Conservation (phyloP, 2,888 invertebrate genomes). For the Caenorhabditis sinica region DNA sequence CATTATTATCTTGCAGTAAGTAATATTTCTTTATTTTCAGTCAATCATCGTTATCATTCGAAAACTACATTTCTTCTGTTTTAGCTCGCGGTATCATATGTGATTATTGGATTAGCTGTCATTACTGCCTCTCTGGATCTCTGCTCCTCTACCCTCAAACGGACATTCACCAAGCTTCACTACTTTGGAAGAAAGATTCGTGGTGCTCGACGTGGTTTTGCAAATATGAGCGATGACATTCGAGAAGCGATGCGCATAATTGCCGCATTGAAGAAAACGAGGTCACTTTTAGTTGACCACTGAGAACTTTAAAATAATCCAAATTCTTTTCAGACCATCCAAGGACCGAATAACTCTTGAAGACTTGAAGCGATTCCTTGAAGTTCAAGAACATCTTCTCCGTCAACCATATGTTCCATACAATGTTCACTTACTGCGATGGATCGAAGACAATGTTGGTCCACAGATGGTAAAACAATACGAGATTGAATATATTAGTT, state of each 20-base stretch:
- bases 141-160: conserved; percentile 83
- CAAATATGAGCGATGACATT: conserved; percentile 83
- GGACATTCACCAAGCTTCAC: conserved; percentile 83
- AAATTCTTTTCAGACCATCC: conserved; percentile 73
- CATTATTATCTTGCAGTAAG: conserved; percentile 78
- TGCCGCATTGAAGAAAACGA: conserved; percentile 83
- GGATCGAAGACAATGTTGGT: conserved; percentile 83
- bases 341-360: conserved; percentile 83
- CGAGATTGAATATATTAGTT: conserved; percentile 47
- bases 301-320: neutral
- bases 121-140: conserved; percentile 83
- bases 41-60: neutral
- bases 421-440: conserved; percentile 83
- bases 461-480: conserved; percentile 69
- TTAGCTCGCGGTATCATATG: conserved; percentile 83
- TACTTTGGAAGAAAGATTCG: conserved; percentile 82
- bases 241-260: conserved; percentile 84
- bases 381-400: conserved; percentile 82
- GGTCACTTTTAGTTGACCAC: conserved; percentile 64
- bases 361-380: conserved; percentile 83
- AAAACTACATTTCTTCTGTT: conserved; percentile 29
- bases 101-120: conserved; percentile 84
- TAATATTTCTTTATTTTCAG: neutral
- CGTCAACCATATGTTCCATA: conserved; percentile 83
- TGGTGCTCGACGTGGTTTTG: conserved; percentile 82